Conservation (phyloP, 1,140 invertebrate species). For the Hyles euphorbiae region DNA sequence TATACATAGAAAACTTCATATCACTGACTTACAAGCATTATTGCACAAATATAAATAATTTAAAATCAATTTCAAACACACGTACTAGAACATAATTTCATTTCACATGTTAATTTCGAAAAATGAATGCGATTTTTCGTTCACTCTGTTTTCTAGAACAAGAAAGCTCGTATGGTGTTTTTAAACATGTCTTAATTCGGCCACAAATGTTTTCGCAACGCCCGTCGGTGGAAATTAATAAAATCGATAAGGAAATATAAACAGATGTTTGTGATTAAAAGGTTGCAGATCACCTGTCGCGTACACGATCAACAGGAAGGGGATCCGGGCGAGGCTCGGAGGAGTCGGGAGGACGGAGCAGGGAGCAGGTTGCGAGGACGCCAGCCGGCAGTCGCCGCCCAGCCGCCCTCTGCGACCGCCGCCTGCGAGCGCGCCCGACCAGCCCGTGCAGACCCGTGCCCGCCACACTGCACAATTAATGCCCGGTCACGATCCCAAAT, state of each 20-base stretch:
- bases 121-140: no score
- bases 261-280: slow-evolving; percentile 40
- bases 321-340: slow-evolving; percentile 59
- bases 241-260: slow-evolving; percentile 11
- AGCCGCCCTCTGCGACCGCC: slow-evolving; percentile 52
- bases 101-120: no score
- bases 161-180: no score
- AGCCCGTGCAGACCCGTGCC: slow-evolving; percentile 13
- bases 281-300: slow-evolving; percentile 63
- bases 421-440: slow-evolving; percentile 17
- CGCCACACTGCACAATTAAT: slow-evolving; percentile 14
- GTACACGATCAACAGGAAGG: slow-evolving; percentile 67
- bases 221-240: slow-evolving; percentile 1
- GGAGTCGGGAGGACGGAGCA: slow-evolving; percentile 21
- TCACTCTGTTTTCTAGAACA: no score
- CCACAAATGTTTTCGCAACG: no score
- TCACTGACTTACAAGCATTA: no score
- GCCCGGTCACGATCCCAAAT: background rate
- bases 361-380: slow-evolving; percentile 46
- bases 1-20: no score
- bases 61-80: no score
- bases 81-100: no score
- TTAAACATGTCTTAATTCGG: no score
- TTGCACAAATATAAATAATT: no score
- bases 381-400: slow-evolving; percentile 70